Evolutionary conservation across 2,888 invertebrate species (phyloP), one percentile per base, ranked within the genome.

Genomic region (Lasioglossum oenotherae): DNA sequence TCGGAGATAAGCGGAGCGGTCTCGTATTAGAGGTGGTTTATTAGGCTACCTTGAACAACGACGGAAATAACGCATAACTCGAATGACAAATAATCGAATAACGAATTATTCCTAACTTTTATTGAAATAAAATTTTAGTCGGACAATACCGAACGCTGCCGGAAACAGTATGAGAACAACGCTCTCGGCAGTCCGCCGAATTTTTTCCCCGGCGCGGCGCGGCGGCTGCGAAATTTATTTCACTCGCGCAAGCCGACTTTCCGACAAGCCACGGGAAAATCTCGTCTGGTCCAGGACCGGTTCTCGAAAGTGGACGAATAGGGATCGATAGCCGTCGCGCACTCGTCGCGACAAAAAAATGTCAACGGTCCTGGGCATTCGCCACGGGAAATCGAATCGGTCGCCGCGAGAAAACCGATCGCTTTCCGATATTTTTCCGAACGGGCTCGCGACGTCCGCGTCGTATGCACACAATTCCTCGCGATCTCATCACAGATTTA

Each of bases 401-500:
- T 19, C 75, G 79, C 38, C 69, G 31, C 49, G 60, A 64, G 77
- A 19, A 79, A 76, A 75, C 78, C 71, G 73, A 78, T 86, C 69
- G 78, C 74, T 83, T 76, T 72, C 78, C 85, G 67, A 85, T 86
- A 80, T 73, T 82, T 82, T 60, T 73, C 35, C 31, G 19, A 35
- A 57, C 71, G 35, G 57, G 69, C 14, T 31, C 4, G 44, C 35
- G 38, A 23, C 57, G 31, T 57, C 44, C 41, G 46, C 41, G 64
- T 64, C 64, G 31, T 31, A 19, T 19, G n/a, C 38, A 23, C 67
- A n/a, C 64, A 64, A 77, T 64, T 77, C 67, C 64, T 77, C 31
- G 46, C 31, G 38, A 60, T 75, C 38, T 67, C 67, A 67, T 67
- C 67, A 35, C 23, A 38, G 69, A 69, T 38, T 69, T 38, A 69